Conservation (phyloP, 2,113 vertebrate genomes). For the Sardina pilchardus region DNA sequence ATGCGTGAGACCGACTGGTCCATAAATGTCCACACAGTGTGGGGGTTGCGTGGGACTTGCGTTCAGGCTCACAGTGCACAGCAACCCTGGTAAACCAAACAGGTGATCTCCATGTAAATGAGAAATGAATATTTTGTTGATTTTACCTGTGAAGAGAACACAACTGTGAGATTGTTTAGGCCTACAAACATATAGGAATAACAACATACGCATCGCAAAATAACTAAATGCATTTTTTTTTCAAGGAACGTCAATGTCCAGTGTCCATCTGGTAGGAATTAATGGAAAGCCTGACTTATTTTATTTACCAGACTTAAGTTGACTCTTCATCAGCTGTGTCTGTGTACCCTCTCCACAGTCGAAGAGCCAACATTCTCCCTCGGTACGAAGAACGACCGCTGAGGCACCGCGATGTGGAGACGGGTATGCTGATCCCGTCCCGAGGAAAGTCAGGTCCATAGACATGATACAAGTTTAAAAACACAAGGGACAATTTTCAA, state of each 20-base stretch:
- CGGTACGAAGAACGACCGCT: conserved; percentile 80
- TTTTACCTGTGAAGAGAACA: conserved; percentile 71
- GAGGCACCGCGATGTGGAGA: conserved; percentile 82
- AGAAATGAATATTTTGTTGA: conserved; percentile 93
- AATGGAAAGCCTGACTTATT: background rate
- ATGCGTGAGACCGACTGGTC: conserved; percentile 79
- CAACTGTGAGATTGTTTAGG: background rate
- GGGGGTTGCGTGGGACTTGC: conserved; percentile 58
- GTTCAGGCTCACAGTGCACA: conserved; percentile 89
- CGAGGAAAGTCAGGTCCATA: conserved; percentile 91
- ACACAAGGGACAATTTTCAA: background rate
- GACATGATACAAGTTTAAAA: conserved; percentile 65
- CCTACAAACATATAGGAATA: background rate
- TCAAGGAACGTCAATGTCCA: background rate
- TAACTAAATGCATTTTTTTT: no score
- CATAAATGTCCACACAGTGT: conserved; percentile 80
- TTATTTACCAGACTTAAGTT: conserved; percentile 77
- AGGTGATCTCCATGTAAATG: conserved; percentile 93
- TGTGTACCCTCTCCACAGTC: conserved; percentile 95
- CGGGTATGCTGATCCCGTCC: conserved; percentile 87
- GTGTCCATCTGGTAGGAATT: background rate
- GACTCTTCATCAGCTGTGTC: conserved; percentile 90
- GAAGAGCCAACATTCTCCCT: conserved; percentile 92
- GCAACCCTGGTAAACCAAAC: conserved; percentile 89
- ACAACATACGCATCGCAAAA: background rate